Conservation (phyloP, 1,140 invertebrate species). For the Listronotus oregonensis region DNA sequence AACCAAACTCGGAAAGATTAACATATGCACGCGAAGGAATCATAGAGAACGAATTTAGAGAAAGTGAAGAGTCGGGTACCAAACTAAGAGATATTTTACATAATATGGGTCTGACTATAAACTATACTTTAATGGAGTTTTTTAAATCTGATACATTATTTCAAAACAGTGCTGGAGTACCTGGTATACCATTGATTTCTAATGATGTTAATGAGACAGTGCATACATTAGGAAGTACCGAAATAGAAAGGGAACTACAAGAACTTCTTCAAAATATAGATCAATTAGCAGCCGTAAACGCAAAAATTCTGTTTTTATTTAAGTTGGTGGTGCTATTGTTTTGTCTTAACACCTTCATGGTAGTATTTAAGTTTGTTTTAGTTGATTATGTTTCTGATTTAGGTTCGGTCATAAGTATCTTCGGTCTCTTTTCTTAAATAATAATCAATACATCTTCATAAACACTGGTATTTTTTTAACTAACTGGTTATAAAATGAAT, state of each 20-base stretch:
- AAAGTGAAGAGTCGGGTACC: neutral
- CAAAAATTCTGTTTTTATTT: conserved; percentile 22
- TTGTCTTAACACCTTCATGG: conserved; percentile 10
- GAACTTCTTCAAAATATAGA: conserved; percentile 3
- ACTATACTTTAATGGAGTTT: conserved; percentile 13
- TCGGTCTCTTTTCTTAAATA: neutral
- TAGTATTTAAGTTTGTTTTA: conserved; percentile 8
- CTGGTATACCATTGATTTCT: neutral
- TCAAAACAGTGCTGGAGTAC: neutral
- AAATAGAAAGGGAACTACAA: neutral
- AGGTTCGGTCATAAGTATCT: neutral
- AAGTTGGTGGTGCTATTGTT: conserved; percentile 15
- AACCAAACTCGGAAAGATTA: neutral
- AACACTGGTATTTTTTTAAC: no score
- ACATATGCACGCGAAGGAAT: no score
- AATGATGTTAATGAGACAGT: neutral
- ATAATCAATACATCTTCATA: no score
- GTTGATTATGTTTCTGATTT: conserved; percentile 9
- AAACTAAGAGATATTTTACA: conserved; percentile 21
- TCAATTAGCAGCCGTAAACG: neutral
- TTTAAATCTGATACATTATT: conserved; percentile 8
- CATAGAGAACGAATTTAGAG: neutral
- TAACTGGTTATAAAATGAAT: no score
- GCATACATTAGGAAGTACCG: no score
- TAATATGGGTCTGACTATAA: conserved; percentile 18